Base-by-base conservation (phyloP, 2,113 vertebrate species). In the Lophura nycthemera region DNA sequence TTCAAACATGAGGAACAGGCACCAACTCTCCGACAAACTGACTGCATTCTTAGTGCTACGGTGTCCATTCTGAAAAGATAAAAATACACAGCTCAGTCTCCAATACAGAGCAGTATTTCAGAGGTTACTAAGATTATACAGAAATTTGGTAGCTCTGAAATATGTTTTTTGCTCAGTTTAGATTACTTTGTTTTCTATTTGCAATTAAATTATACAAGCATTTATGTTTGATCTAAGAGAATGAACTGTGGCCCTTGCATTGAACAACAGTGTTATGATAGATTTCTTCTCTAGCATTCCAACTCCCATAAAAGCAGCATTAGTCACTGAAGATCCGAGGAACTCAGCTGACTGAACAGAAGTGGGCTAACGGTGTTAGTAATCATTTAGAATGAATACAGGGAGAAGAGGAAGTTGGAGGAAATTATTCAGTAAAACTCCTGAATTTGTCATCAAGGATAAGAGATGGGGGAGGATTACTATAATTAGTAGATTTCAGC, bases 31-130 rank as follows among this genome's bases (percentile, higher is more conserved):
- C 87, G 96, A 81, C 93, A 86, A 61, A 92, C 25, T 1, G 45
- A 45, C 89, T 95, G 97, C 98, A 99, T 99, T 95, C 74, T 97
- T 89, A 86, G 30, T 42, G 60, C 91, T 57, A 83, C 15, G 63
- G 63, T 94, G 85, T 61, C 91, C 90, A 87, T 45, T 86, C 92
- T 97, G 69, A 82, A 91, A 52, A 71, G 36, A 81, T 38, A 88
- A 60, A 52, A 57, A 59, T 5, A 52, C 0, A 10, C 4, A 64
- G 56, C 83, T 83, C 52, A 82, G 48, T 34, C 36, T 8, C 4
- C 47, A 67, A 15, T 9, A 59, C 11, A 3, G 27, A 61, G 59
- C 21, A 75, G 65, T 4, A 72, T 77, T 30, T 72, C 24, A 30
- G 36, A 18, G 1, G 21, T 65, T 50, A 50, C 48, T 18, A 65